phyloP scores from a whole-genome alignment of 2,113 vertebrate species.

The Limanda limanda region DNA sequence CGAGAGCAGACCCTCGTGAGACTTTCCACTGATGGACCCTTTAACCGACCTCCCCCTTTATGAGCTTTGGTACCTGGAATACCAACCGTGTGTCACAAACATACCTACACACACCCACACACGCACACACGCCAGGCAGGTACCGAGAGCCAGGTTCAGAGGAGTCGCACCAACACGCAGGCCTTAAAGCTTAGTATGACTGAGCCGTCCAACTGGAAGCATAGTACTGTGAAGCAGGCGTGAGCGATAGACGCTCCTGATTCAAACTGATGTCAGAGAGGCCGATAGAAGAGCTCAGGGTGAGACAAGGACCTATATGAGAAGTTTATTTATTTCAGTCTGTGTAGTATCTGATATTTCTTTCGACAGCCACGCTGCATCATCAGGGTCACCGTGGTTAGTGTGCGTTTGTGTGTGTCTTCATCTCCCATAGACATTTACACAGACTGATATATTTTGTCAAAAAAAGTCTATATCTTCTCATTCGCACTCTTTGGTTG shows the following conservation, averaged over 20 bases:
- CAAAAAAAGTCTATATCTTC: constrained; percentile 1
- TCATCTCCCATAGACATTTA: constrained; percentile 10
- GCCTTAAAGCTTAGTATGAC: constrained; percentile 68
- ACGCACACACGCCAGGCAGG: constrained; percentile 34
- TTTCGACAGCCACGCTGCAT: constrained; percentile 10
- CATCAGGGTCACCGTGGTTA: constrained; percentile 14
- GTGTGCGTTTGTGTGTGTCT: constrained; percentile 30
- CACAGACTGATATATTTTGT: constrained; percentile 35
- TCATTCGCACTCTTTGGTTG: constrained; percentile 16
- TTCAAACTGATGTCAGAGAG: constrained; percentile 54
- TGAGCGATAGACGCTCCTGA: constrained; percentile 39
- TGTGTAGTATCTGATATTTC: constrained; percentile 12
- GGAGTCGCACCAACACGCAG: constrained; percentile 46
- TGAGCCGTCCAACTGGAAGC: constrained; percentile 30
- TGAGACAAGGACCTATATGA: constrained; percentile 61
- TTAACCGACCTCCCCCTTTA: constrained; percentile 47
- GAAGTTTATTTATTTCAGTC: constrained; percentile 51
- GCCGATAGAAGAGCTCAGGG: constrained; percentile 73
- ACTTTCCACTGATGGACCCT: constrained; percentile 46
- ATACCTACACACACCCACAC: constrained; percentile 6
- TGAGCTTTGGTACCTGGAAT: constrained; percentile 55
- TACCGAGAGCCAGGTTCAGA: constrained; percentile 43
- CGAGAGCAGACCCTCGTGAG: constrained; percentile 33
- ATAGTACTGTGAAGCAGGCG: constrained; percentile 40
- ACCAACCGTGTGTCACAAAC: constrained; percentile 40